phyloP scores from a whole-genome alignment of 2,797 vertebrate species.

The Lindbergichthys nudifrons region DNA sequence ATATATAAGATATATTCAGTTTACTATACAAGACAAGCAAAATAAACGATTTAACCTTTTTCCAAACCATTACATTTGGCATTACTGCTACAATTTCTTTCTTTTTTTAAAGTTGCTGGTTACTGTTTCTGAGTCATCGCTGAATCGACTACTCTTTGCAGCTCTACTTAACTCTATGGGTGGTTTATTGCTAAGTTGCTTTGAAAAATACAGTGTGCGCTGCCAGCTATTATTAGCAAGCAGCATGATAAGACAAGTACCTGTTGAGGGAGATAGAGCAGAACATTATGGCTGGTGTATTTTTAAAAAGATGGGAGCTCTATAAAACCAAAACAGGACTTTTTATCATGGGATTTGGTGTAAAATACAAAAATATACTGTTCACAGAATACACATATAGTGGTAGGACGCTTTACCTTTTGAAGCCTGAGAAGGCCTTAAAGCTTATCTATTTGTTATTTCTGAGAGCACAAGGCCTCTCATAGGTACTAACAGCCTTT shows the following conservation, averaged over 20 bases:
- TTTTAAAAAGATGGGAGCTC: not conserved
- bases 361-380: not conserved
- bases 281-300: not conserved
- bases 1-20: not conserved
- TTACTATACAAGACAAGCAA: not conserved
- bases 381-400: not conserved
- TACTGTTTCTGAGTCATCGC: fast-evolving
- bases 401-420: not conserved
- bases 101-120: not conserved
- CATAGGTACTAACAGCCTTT: not conserved
- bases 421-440: not conserved
- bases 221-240: conserved; percentile 62
- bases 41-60: not conserved
- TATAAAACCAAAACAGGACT: not conserved
- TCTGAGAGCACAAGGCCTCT: not conserved
- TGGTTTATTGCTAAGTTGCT: not conserved
- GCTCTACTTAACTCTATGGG: not conserved
- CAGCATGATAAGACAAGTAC: conserved; percentile 68
- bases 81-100: not conserved
- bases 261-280: conserved; percentile 55
- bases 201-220: not conserved
- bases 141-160: not conserved
- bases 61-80: not conserved
- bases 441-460: conserved; percentile 12
- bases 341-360: not conserved